phyloP scores from a whole-genome alignment of 2,888 invertebrate genomes.

The Ceriagrion tenellum region DNA sequence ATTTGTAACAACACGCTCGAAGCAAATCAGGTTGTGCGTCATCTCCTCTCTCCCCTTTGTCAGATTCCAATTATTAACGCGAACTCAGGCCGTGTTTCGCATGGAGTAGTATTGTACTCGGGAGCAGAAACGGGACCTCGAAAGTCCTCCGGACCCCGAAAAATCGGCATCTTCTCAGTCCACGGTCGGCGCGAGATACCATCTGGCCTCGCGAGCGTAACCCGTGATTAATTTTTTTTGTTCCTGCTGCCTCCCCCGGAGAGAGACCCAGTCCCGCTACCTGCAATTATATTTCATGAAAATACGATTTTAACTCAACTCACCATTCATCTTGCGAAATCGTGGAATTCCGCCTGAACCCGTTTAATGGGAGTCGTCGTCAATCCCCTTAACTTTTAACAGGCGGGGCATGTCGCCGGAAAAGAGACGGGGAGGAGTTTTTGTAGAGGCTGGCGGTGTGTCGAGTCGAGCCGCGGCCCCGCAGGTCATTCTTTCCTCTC shows the following conservation, averaged over 20 bases:
- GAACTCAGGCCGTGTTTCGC: neutral
- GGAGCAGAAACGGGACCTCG: neutral
- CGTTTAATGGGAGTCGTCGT: constrained; percentile 2
- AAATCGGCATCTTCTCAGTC: neutral
- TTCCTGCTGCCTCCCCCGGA: neutral
- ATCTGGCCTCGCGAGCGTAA: neutral
- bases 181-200: neutral
- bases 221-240: neutral
- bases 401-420: constrained; percentile 11
- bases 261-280: neutral
- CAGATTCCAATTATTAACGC: neutral
- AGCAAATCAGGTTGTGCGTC: neutral
- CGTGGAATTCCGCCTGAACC: neutral
- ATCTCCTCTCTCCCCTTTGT: neutral
- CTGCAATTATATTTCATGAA: constrained; percentile 9
- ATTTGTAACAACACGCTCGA: neutral
- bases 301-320: neutral
- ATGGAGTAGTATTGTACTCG: neutral
- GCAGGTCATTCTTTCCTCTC: neutral
- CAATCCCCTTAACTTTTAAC: neutral
- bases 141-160: neutral
- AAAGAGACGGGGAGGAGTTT: neutral
- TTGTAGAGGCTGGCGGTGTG: too few species aligned
- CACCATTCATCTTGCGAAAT: constrained; percentile 9
- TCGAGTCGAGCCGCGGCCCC: neutral